These are phyloP conservation scores for Probosciger aterrimus DNA, from an alignment of 2,113 vertebrate genomes.

Conservation along the genomic window DNA sequence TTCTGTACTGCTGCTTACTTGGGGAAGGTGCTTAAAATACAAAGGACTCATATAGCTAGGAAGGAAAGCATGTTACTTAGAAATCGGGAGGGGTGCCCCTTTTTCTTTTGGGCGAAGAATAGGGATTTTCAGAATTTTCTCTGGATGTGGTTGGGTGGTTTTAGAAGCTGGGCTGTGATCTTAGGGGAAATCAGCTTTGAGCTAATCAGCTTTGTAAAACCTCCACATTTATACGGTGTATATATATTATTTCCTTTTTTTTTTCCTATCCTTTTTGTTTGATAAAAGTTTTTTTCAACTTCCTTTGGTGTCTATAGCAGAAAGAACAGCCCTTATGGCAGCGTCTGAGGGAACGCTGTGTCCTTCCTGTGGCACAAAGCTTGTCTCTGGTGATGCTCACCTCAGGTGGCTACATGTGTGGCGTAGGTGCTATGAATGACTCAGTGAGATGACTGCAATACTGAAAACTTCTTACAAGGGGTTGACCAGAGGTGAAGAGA, in stretches of 20 bases:
- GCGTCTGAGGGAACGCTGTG: fast-evolving
- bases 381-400: background rate
- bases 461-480: background rate
- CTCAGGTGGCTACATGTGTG: background rate
- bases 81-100: background rate
- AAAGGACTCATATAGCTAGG: background rate
- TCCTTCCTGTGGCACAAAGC: background rate
- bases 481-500: background rate
- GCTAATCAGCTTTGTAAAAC: background rate
- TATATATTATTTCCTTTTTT: background rate
- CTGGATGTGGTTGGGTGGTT: background rate
- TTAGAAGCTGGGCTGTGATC: background rate
- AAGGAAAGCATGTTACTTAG: background rate
- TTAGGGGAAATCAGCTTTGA: background rate
- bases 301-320: background rate
- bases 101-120: background rate
- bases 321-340: background rate
- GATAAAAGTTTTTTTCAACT: background rate
- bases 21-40: background rate
- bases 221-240: background rate
- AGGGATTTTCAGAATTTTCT: background rate
- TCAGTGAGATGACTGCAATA: background rate
- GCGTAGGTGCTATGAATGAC: background rate
- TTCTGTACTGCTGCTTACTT: background rate
- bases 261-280: fast-evolving